Conservation (phyloP, 2,888 invertebrate genomes). For the Pecten maximus region DNA sequence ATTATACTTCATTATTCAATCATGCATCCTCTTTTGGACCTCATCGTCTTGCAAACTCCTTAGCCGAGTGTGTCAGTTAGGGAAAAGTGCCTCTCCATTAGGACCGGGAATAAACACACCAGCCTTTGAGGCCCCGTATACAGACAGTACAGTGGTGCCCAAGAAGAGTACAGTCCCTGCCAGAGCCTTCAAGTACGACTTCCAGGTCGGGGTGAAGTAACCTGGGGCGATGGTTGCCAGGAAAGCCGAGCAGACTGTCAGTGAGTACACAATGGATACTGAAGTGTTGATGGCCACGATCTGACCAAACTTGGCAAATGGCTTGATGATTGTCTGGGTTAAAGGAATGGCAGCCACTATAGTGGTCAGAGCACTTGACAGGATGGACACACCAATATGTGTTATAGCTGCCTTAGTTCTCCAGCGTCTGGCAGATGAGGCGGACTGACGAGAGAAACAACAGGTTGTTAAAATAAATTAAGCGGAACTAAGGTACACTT, state of each 20-base stretch:
- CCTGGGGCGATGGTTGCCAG: slow-evolving; percentile 75
- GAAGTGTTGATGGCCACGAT: slow-evolving; percentile 80
- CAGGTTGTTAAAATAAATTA: too few relatives aligned
- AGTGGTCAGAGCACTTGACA: slow-evolving; percentile 79
- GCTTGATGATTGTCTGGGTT: slow-evolving; percentile 78
- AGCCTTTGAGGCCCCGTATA: slow-evolving; percentile 66
- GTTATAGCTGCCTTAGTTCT: slow-evolving; percentile 74
- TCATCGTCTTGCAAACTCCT: not conserved
- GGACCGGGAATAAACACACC: slow-evolving; percentile 76
- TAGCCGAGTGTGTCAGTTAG: not conserved
- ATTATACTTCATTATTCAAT: not conserved
- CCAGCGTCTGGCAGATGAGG: slow-evolving; percentile 64
- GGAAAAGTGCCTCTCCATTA: slow-evolving; percentile 70
- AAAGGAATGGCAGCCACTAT: slow-evolving; percentile 79
- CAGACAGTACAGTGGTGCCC: slow-evolving; percentile 62
- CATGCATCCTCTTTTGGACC: not conserved
- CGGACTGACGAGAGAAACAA: not conserved
- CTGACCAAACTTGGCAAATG: slow-evolving; percentile 79
- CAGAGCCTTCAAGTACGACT: slow-evolving; percentile 64
- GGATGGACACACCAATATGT: slow-evolving; percentile 78
- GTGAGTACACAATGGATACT: slow-evolving; percentile 76
- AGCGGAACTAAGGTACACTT: too few relatives aligned
- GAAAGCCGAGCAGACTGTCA: slow-evolving; percentile 76
- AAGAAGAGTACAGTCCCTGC: slow-evolving; percentile 61
- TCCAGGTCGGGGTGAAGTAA: slow-evolving; percentile 65